These are phyloP conservation scores for Chromobotia macracanthus DNA, from an alignment of 2,797 vertebrate genomes.

Conservation along the genomic window DNA sequence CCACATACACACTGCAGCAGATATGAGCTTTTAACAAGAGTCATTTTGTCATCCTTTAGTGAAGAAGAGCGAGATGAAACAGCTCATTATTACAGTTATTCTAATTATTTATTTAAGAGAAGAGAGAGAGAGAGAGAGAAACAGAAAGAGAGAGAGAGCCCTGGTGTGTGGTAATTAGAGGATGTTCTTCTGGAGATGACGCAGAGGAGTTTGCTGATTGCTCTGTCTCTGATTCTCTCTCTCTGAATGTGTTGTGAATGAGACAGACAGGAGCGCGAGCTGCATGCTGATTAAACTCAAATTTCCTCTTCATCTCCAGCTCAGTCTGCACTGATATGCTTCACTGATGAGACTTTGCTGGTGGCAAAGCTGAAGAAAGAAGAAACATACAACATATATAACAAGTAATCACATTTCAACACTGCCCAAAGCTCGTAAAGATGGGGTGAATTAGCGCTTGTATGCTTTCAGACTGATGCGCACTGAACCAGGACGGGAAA, in stretches of 20 bases:
- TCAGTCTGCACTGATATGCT: conserved; percentile 57
- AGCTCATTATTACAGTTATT: conserved; percentile 53
- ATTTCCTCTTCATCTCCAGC: conserved; percentile 61
- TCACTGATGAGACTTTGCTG: conserved; percentile 61
- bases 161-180: conserved; percentile 65
- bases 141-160: conserved; percentile 39
- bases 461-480: conserved; percentile 34
- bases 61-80: conserved; percentile 51
- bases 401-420: conserved; percentile 47
- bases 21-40: conserved; percentile 60
- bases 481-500: conserved; percentile 10
- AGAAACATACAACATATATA: conserved; percentile 33
- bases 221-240: conserved; percentile 53
- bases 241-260: conserved; percentile 54
- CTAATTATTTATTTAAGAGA: conserved; percentile 48
- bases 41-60: conserved; percentile 57
- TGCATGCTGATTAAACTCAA: conserved; percentile 63
- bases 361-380: conserved; percentile 52
- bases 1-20: conserved; percentile 20
- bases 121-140: conserved; percentile 2
- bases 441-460: conserved; percentile 19
- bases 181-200: conserved; percentile 58
- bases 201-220: conserved; percentile 61
- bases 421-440: conserved; percentile 12
- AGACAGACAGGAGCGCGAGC: conserved; percentile 57